Conservation (phyloP, 2,888 invertebrate species). For the Agrochola lychnidis region DNA sequence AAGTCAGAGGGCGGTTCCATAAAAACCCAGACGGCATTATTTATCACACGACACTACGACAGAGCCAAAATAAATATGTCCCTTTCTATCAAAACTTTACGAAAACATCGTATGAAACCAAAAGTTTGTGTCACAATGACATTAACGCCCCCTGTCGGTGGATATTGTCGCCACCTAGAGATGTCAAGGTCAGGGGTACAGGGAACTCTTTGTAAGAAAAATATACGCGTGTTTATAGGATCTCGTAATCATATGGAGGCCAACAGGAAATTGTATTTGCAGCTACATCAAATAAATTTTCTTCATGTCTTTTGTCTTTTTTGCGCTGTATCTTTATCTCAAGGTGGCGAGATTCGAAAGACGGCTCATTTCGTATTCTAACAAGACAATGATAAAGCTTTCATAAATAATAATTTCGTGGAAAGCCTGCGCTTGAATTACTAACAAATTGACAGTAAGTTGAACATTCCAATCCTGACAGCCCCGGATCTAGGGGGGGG, state of each 20-base stretch:
- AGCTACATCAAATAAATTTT: conserved; percentile 34
- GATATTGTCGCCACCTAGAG: conserved; percentile 6
- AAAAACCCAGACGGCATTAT: conserved; percentile 14
- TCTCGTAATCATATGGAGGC: conserved; percentile 7
- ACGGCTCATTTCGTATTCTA: background rate
- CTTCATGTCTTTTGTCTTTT: background rate
- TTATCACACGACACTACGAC: conserved; percentile 5
- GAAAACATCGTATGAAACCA: conserved; percentile 11
- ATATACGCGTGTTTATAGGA: background rate
- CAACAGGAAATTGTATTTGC: conserved; percentile 25
- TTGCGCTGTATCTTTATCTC: background rate
- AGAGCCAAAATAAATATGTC: conserved; percentile 17
- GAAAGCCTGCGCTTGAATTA: background rate
- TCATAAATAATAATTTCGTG: background rate
- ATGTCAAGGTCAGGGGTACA: conserved; percentile 32
- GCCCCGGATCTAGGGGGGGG: too few species aligned
- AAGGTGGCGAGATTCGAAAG: background rate
- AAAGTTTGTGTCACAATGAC: conserved; percentile 12
- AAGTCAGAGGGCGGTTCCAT: background rate
- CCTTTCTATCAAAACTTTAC: conserved; percentile 4
- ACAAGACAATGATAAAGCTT: background rate
- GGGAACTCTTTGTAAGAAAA: background rate
- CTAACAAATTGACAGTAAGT: background rate
- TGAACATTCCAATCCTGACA: background rate
- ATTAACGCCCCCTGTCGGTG: background rate